A percentile compares a stretch with the other conserved stretches of the same genome.
Conservation (phyloP, 1,140 invertebrate genomes). For the Contarinia nasturtii region DNA sequence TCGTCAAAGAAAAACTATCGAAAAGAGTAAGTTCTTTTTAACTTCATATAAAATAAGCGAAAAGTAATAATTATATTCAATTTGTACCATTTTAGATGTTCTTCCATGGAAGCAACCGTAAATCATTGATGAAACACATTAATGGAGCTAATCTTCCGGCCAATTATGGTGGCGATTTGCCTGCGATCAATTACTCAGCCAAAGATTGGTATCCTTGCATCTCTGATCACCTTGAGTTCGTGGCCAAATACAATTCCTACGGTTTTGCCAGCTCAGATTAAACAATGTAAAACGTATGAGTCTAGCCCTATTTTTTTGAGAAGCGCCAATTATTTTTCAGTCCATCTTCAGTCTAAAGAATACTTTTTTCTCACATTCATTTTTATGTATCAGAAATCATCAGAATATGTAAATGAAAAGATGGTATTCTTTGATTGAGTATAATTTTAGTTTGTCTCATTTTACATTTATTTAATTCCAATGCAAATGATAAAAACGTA, state of each 20-base stretch:
- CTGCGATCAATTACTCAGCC: constrained; percentile 52
- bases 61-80: constrained; percentile 1
- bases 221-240: constrained; percentile 34
- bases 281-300: neutral
- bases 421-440: too few species aligned
- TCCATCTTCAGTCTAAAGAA: too few species aligned
- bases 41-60: neutral
- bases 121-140: constrained; percentile 55
- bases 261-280: constrained; percentile 30
- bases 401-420: too few species aligned
- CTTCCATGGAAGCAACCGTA: constrained; percentile 55
- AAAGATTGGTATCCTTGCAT: constrained; percentile 52
- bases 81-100: constrained; percentile 46
- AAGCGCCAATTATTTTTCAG: too few species aligned
- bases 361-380: too few species aligned
- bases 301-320: too few species aligned
- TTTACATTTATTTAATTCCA: too few species aligned
- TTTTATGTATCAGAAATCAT: too few species aligned
- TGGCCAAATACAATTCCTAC: constrained; percentile 42
- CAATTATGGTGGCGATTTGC: constrained; percentile 43
- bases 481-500: too few species aligned
- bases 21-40: constrained; percentile 38
- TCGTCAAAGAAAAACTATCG: constrained; percentile 66
- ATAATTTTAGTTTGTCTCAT: too few species aligned
- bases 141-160: constrained; percentile 46